phyloP scores from a whole-genome alignment of 2,113 vertebrate species.

The Dicaeum eximium region DNA sequence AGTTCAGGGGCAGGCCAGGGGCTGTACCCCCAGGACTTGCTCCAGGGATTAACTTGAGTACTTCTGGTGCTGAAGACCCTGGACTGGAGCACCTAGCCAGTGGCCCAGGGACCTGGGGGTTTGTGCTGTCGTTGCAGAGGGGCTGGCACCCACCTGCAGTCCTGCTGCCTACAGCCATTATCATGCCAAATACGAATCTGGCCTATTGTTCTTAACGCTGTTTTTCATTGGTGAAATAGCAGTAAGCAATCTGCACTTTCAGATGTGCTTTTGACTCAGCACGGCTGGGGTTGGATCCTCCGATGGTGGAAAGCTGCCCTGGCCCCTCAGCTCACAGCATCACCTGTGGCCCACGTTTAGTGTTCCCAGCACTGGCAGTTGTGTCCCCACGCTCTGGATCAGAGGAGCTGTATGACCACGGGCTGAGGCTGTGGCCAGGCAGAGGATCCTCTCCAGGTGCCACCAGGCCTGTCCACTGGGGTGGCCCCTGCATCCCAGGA shows the following conservation, averaged over 20 bases:
- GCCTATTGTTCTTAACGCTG: background rate
- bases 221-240: background rate
- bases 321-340: background rate
- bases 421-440: background rate
- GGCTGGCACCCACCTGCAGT: accelerated
- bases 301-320: background rate
- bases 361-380: background rate
- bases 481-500: background rate
- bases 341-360: background rate
- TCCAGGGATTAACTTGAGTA: background rate
- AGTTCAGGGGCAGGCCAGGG: background rate
- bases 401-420: background rate
- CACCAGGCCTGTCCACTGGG: background rate
- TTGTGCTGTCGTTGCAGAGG: background rate
- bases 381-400: accelerated
- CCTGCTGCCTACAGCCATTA: background rate
- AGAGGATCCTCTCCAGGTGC: background rate
- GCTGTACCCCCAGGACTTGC: background rate
- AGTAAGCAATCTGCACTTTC: background rate
- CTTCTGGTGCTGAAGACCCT: background rate
- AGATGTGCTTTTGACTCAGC: background rate
- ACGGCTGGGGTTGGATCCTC: background rate
- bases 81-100: accelerated
- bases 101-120: background rate
- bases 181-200: background rate